phyloP scores from a whole-genome alignment of 2,113 vertebrate species.

The Andinoacara biseriatus region DNA sequence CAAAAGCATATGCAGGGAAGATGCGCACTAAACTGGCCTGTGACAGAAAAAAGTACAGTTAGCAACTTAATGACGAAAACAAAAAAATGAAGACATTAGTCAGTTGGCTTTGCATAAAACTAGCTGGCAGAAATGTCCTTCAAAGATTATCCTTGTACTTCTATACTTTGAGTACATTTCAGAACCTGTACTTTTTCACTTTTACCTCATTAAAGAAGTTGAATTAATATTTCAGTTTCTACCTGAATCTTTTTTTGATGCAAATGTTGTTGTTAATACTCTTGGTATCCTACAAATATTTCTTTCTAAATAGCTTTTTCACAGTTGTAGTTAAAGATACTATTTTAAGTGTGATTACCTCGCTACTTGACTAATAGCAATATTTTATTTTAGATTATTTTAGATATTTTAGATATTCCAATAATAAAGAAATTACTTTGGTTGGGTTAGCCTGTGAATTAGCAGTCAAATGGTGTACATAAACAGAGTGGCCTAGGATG shows the following conservation, averaged over 20 bases:
- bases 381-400: too few relatives aligned
- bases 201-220: neutral
- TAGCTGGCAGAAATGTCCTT: neutral
- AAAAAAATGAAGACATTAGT: neutral
- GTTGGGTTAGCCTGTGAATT: too few relatives aligned
- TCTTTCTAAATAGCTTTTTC: too few relatives aligned
- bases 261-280: neutral
- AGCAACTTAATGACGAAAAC: neutral
- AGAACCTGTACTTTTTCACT: neutral
- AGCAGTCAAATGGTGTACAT: too few relatives aligned
- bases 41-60: neutral
- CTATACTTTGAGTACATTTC: too few relatives aligned
- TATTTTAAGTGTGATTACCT: too few relatives aligned
- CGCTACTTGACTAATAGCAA: too few relatives aligned
- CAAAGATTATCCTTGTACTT: neutral
- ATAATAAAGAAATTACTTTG: too few relatives aligned
- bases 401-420: too few relatives aligned
- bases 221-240: neutral
- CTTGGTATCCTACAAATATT: too few relatives aligned
- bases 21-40: neutral
- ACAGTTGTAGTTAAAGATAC: too few relatives aligned
- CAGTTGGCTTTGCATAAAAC: neutral
- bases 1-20: neutral
- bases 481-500: too few relatives aligned
- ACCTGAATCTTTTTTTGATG: neutral